These are phyloP conservation scores for Parazoanthus atlanticus DNA, from an alignment of 92 coral and sea anemone species.

Conservation along the genomic window DNA sequence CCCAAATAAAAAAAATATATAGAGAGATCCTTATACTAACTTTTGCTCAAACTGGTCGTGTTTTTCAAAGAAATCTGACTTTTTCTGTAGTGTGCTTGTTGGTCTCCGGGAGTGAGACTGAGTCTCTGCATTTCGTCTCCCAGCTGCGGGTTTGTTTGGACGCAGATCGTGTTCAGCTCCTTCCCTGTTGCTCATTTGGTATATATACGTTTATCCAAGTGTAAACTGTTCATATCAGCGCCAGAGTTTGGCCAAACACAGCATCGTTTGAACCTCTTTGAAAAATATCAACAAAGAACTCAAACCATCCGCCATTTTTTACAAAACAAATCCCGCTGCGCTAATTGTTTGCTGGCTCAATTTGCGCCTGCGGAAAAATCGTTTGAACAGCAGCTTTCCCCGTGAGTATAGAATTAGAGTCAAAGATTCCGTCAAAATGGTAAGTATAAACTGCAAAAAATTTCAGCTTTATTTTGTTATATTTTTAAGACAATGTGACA, in stretches of 20 bases:
- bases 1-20: not conserved
- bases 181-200: constrained; percentile 18
- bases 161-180: constrained; percentile 9
- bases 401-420: constrained; percentile 29
- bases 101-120: constrained; percentile 32
- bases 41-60: constrained; percentile 80
- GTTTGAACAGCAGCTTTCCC: constrained; percentile 53
- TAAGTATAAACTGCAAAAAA: constrained; percentile 26
- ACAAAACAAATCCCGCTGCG: constrained; percentile 21
- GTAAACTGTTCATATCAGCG: constrained; percentile 7
- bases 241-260: not conserved
- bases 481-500: constrained; percentile 8
- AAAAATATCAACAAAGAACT: not conserved
- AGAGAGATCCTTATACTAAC: constrained; percentile 44
- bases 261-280: no score
- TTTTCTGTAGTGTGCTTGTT: constrained; percentile 59
- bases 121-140: constrained; percentile 1
- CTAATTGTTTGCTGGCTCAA: constrained; percentile 55
- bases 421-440: constrained; percentile 61
- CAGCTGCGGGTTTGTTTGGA: not conserved
- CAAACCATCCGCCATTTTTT: constrained; percentile 34
- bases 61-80: constrained; percentile 79
- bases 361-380: constrained; percentile 46
- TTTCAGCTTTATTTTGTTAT: not conserved
- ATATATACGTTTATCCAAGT: not conserved